Evolutionary conservation across 2,113 vertebrate species (phyloP), one percentile per base, ranked within the genome.

Genomic region (Ageneiosus marmoratus): DNA sequence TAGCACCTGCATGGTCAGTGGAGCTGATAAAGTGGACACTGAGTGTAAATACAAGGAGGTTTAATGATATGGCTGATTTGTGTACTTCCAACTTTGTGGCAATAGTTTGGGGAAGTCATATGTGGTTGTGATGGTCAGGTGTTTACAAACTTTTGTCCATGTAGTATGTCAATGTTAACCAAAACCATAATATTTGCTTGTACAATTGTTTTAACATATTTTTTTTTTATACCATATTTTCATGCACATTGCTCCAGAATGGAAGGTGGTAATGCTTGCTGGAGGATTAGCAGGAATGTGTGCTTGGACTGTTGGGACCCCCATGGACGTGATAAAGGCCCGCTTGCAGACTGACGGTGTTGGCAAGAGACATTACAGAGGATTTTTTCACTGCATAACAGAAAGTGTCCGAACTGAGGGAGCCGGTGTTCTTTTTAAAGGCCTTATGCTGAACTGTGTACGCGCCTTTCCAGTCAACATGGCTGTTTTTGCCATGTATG

Each of bases 261-360:
- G 96, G 60, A 34, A 88, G 0, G 90, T 91, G 0, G 93, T 96
- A 73, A 89, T 97, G 83, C 50, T 96, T 87, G 94, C 96, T 0
- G 96, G 96, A 0, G 96, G 96, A 16, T 91, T 92, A 0, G 94
- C 96, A 0, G 96, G 96, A 32, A 94, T 91, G 29, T 90, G 96
- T 87, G 96, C 93, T 80, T 97, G 96, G 96, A 92, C 91, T 0
- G 85, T 95, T 18, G 95, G 91, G 48, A 96, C 96, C 4, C 96
- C 96, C 48, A 94, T 97, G 95, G 96, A 97, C 12, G 95, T 97
- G 88, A 92, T 97, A 87, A 97, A 97, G 80, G 91, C 95, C 0
- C 94, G 96, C 62, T 92, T 97, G 86, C 96, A 97, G 87, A 91
- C 77, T 0, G 95, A 95, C 0, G 94, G 93, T 18, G 90, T 84